A percentile compares a stretch with the other conserved stretches of the same genome.
Conservation (phyloP, 1,140 invertebrate genomes). For the Plectrocnemia conspersa region DNA sequence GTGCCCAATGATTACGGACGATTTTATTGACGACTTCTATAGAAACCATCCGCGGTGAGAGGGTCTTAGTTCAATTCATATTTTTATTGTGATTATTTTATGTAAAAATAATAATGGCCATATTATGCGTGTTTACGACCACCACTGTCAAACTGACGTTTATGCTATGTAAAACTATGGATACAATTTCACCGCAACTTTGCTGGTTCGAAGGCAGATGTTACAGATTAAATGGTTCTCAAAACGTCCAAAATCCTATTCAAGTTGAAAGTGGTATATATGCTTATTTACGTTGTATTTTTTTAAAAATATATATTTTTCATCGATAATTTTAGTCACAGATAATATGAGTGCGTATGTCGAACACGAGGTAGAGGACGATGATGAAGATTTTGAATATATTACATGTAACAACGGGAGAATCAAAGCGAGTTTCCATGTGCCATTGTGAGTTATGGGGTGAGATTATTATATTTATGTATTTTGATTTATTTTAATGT, state of each 20-base stretch:
- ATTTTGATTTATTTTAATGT: constrained; percentile 3
- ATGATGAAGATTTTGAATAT: constrained; percentile 17
- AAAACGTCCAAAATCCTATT: constrained; percentile 4
- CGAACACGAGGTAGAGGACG: constrained; percentile 13
- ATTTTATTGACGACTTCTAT: too few species aligned
- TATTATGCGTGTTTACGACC: too few species aligned
- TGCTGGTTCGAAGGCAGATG: constrained; percentile 26
- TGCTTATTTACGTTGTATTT: neutral
- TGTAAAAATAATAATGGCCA: too few species aligned
- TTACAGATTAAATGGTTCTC: constrained; percentile 20
- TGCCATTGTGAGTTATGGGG: constrained; percentile 16
- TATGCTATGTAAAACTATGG: constrained; percentile 16
- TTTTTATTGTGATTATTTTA: too few species aligned
- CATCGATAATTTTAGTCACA: neutral
- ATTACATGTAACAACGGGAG: constrained; percentile 16
- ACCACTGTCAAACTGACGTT: too few species aligned
- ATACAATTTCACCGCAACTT: constrained; percentile 19
- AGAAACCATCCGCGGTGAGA: too few species aligned
- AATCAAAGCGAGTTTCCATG: constrained; percentile 19
- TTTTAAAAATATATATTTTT: constrained; percentile 4
- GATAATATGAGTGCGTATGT: neutral
- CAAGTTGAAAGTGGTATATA: neutral
- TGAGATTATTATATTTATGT: neutral
- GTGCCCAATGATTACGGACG: too few species aligned
- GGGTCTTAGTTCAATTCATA: too few species aligned